Evolutionary conservation across 2,113 vertebrate species (phyloP), one percentile per base, ranked within the genome.

Genomic region (Silurus glanis): DNA sequence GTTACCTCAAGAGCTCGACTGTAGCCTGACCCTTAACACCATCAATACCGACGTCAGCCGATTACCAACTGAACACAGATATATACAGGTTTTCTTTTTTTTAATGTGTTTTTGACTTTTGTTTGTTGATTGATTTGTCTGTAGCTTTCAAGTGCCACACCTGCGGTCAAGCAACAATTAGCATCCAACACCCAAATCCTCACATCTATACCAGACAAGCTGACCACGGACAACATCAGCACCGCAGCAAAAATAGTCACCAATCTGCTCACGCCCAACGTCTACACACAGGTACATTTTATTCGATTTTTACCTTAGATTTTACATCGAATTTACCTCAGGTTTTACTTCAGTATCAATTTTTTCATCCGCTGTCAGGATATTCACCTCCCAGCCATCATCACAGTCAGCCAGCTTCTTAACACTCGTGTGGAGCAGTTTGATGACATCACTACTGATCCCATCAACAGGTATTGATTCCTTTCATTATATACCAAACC

Each of bases 91-190:
- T 37, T 37, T 37, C 2, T 37, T 37, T 37, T 16, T 58, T 13
- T 58, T 0, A 58, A 4, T n/a, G 13, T 58, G 56, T 58, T 58
- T 58, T 58, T 58, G 13, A 10, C 13, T 62, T 21, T 62, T 62
- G 59, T 62, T 17, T 1, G 1, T 45, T 71, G 19, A 21, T 7
- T 61, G 14, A 17, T 69, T 37, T 45, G 16, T 37, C 6, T 45
- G 45, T 72, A 72, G 69, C 45, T 72, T 49, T 47, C 17, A 19
- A 21, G 9, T 21, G 8, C 3, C 17, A 5, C 0, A 21, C 0
- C 17, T 49, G 8, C 0, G 1, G 1, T 0, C 2, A 19, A 0
- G 45, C 3, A 4, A 17, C 9, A 0, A 3, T 49, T 72, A 19
- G 69, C 69, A 45, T 72, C 9, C 69, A 72, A 4, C 45, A 45